Conservation (phyloP, 2,888 invertebrate genomes). For the Drosophila fulvimacula region DNA sequence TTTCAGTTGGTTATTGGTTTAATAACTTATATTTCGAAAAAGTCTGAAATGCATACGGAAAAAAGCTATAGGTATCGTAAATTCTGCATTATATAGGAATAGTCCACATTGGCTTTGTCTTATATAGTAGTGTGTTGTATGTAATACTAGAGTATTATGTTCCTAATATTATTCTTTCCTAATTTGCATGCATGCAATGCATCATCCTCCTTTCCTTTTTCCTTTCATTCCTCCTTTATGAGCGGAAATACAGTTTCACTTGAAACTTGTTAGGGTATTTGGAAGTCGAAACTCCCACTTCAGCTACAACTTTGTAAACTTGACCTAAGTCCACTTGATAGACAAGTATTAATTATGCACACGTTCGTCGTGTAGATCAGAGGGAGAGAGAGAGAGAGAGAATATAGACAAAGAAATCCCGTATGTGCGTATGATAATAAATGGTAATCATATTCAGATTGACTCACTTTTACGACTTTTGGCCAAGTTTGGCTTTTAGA, state of each 20-base stretch:
- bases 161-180: too few relatives aligned
- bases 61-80: background rate
- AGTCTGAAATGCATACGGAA: background rate
- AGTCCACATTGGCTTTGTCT: background rate
- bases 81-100: background rate
- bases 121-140: too few relatives aligned
- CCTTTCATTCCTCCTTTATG: background rate
- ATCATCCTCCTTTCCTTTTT: too few relatives aligned
- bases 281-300: background rate
- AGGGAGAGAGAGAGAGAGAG: background rate
- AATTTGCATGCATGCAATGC: too few relatives aligned
- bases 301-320: background rate
- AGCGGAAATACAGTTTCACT: background rate
- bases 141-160: too few relatives aligned
- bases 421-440: constrained; percentile 54
- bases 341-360: constrained; percentile 34
- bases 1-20: background rate
- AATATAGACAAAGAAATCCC: constrained; percentile 30
- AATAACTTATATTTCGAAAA: background rate
- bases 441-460: constrained; percentile 51
- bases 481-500: constrained; percentile 51
- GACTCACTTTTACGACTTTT: constrained; percentile 15
- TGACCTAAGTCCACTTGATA: constrained; percentile 5
- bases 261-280: constrained; percentile 4
- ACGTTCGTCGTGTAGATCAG: constrained; percentile 29